A percentile compares a stretch with the other conserved stretches of the same genome.
These are phyloP conservation scores for Chalcosyrphus nemorum DNA, from an alignment of 2,888 invertebrate species.

Conservation along the genomic window DNA sequence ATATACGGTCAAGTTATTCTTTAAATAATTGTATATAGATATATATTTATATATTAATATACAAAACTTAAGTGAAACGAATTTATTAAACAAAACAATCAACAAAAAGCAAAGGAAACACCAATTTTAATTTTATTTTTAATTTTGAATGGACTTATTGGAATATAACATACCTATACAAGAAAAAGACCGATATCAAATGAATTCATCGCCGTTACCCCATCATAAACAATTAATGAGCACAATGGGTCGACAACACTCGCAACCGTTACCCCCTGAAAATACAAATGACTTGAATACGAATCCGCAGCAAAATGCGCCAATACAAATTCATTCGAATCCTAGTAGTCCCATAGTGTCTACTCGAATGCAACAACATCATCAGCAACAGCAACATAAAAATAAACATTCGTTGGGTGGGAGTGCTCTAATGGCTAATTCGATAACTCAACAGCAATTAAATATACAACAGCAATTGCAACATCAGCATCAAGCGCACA, in stretches of 20 bases:
- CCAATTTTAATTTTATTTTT: constrained; percentile 2
- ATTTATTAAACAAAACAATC: constrained; percentile 48
- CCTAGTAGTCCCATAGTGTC: constrained; percentile 70
- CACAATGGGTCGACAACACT: constrained; percentile 56
- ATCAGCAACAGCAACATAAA: constrained; percentile 64
- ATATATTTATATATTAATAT: constrained; percentile 11
- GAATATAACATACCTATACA: constrained; percentile 12
- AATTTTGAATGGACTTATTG: constrained; percentile 17
- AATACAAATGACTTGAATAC: constrained; percentile 56
- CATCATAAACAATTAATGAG: constrained; percentile 66
- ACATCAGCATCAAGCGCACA: constrained; percentile 52
- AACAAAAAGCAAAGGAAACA: constrained; percentile 17
- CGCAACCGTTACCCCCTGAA: constrained; percentile 40
- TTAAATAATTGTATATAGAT: background rate
- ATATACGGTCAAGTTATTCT: constrained; percentile 12
- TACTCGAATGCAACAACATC: constrained; percentile 30
- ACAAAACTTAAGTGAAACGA: constrained; percentile 31
- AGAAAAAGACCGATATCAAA: constrained; percentile 49
- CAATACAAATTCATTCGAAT: constrained; percentile 74
- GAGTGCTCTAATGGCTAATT: constrained; percentile 8
- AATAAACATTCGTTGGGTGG: constrained; percentile 24
- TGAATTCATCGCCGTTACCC: constrained; percentile 70
- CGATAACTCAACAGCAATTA: constrained; percentile 53
- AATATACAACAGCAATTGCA: constrained; percentile 64
- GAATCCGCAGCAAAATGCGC: constrained; percentile 60